A percentile compares a stretch with the other conserved stretches of the same genome.
Evolutionary conservation across 2,888 invertebrate genomes (phyloP).

Genomic region (Orchestes rusci): DNA sequence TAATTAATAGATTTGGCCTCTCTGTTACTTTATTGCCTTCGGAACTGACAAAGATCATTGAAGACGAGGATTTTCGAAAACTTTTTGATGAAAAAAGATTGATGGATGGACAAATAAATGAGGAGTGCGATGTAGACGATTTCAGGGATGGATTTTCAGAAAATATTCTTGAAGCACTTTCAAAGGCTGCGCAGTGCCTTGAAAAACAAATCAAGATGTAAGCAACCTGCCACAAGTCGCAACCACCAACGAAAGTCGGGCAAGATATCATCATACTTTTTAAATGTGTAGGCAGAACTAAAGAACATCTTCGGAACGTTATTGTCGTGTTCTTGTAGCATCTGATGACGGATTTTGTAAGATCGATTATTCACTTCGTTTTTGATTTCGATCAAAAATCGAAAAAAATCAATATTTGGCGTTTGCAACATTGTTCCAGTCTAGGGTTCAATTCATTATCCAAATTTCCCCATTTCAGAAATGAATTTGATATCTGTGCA

Average conservation of each 20-base stretch:
- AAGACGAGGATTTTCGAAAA: slow-evolving; percentile 21
- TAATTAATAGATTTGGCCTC: too few species aligned
- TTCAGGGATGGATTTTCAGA: slow-evolving; percentile 12
- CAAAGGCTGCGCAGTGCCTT: slow-evolving; percentile 16
- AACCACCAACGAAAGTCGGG: slow-evolving; percentile 22
- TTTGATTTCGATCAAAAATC: not conserved
- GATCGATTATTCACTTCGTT: not conserved
- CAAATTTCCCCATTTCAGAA: not conserved
- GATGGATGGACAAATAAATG: slow-evolving; percentile 4
- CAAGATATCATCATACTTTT: slow-evolving; percentile 27
- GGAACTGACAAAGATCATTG: slow-evolving; percentile 18
- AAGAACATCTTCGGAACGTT: slow-evolving; percentile 27
- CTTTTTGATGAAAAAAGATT: slow-evolving; percentile 1
- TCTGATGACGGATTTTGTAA: slow-evolving; percentile 21
- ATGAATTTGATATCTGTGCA: not conserved
- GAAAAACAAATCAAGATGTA: slow-evolving; percentile 10
- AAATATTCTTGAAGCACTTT: slow-evolving; percentile 22
- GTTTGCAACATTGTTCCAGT: not conserved
- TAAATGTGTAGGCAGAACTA: slow-evolving; percentile 28
- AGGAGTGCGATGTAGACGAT: slow-evolving; percentile 8
- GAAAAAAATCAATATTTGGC: not conserved
- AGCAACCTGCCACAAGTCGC: slow-evolving; percentile 16
- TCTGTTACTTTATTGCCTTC: slow-evolving; percentile 19
- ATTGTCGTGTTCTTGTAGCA: slow-evolving; percentile 27
- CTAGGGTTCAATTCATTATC: too few species aligned